Conservation (phyloP, 1,140 invertebrate genomes). For the Papilio glaucus region DNA sequence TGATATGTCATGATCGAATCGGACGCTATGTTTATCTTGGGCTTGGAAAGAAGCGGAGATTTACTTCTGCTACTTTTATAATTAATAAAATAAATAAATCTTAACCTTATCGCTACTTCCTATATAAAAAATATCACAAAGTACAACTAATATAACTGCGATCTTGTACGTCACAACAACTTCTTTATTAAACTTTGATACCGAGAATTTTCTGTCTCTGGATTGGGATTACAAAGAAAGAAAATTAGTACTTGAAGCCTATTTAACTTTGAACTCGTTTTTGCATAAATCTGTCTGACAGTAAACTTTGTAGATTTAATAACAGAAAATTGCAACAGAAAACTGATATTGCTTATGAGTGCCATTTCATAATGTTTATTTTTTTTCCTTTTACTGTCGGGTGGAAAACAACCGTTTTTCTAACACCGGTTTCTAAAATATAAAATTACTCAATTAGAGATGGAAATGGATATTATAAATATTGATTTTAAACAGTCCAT, state of each 20-base stretch:
- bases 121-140: too few relatives aligned
- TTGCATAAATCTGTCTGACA: background rate
- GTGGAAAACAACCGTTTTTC: background rate
- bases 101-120: too few relatives aligned
- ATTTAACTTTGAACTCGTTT: background rate
- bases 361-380: background rate
- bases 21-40: too few relatives aligned
- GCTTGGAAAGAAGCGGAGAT: too few relatives aligned
- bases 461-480: background rate
- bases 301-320: slow-evolving; percentile 8
- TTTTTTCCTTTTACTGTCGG: background rate
- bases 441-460: background rate
- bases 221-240: background rate
- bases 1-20: too few relatives aligned
- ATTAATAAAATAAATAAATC: too few relatives aligned
- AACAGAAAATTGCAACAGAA: background rate
- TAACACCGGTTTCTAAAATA: background rate
- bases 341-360: background rate
- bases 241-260: background rate
- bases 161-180: background rate
- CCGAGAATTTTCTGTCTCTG: background rate
- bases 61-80: too few relatives aligned
- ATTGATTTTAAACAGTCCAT: background rate
- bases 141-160: background rate
- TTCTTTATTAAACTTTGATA: background rate